Evolutionary conservation across 2,888 invertebrate species (phyloP), one percentile per base, ranked within the genome.

Genomic region (Furcula furcula): DNA sequence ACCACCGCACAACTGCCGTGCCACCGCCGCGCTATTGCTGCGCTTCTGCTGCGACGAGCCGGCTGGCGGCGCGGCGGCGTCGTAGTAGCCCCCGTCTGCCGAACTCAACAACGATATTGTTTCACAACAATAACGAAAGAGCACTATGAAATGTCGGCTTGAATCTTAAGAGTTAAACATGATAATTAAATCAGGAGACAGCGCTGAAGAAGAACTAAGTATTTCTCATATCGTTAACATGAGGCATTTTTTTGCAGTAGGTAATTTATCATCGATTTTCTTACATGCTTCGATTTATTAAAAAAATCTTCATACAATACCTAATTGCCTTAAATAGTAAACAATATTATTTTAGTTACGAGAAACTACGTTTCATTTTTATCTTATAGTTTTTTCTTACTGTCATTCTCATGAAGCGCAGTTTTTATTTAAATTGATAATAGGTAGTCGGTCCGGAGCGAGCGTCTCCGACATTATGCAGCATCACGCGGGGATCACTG

Each of bases 401-500:
- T 41, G 37, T 45, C 45, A 48, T 29, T 44, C 46, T 58, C 40
- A 39, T 40, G 35, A 37, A 41, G 50, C 38, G 43, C 49, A 63
- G 63, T 69, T 18, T 66, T 64, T 71, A 79, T 75, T 74, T 67
- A 76, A 76, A 77, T 72, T 78, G 72, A 73, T 77, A 76, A 76
- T 69, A 67, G 71, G 57, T 58, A 61, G 55, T 52, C 54, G 48
- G 46, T 49, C 49, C 53, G 64, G 66, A 32, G 65, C 57, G 64
- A 56, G 59, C 55, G 65, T 60, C 23, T 10, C 55, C 65, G 65
- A 71, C 78, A 88, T 88, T 88, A 88, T 88, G 87, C 87, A 81
- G 68, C 76, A 78, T 79, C 87, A 88, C 87, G 87, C 65, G 57
- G 76, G 82, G 85, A 86, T 87, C 84, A 82, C 70, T 62, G 63